Conservation (phyloP, 2,113 vertebrate species). For the Abramis brama region DNA sequence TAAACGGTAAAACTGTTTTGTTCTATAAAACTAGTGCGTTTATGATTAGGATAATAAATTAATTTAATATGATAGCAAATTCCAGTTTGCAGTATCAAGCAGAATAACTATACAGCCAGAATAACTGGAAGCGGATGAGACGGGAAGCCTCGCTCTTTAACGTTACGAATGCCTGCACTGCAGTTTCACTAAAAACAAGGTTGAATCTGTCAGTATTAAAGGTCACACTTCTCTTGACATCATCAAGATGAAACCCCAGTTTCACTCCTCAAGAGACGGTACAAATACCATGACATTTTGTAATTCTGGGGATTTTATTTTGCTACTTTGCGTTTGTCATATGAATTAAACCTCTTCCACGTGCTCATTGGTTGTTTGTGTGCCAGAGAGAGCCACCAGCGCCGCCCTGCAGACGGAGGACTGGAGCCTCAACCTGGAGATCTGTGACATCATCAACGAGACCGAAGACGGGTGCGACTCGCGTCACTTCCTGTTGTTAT, state of each 20-base stretch:
- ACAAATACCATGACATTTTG: background rate
- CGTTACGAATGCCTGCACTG: background rate
- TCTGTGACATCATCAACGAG: constrained; percentile 80
- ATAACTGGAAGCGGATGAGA: background rate
- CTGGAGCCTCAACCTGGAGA: constrained; percentile 80
- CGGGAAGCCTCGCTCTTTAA: too few relatives aligned
- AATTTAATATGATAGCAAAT: background rate
- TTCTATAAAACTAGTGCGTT: background rate
- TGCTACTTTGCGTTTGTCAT: background rate
- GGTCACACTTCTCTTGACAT: background rate
- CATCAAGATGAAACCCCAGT: background rate
- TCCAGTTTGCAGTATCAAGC: background rate
- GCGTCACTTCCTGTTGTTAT: too few relatives aligned
- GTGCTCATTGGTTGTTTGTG: constrained; percentile 5
- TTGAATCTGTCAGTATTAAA: background rate
- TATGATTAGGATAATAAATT: background rate
- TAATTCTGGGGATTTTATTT: background rate
- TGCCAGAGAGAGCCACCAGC: constrained; percentile 74
- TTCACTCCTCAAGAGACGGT: background rate
- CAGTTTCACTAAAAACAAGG: background rate
- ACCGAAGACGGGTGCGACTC: constrained; percentile 74
- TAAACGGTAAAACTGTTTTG: background rate
- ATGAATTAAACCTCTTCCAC: background rate
- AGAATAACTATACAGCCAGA: background rate
- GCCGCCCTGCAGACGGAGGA: constrained; percentile 69